Conservation (phyloP, 2,113 vertebrate genomes). For the Paralichthys olivaceus region DNA sequence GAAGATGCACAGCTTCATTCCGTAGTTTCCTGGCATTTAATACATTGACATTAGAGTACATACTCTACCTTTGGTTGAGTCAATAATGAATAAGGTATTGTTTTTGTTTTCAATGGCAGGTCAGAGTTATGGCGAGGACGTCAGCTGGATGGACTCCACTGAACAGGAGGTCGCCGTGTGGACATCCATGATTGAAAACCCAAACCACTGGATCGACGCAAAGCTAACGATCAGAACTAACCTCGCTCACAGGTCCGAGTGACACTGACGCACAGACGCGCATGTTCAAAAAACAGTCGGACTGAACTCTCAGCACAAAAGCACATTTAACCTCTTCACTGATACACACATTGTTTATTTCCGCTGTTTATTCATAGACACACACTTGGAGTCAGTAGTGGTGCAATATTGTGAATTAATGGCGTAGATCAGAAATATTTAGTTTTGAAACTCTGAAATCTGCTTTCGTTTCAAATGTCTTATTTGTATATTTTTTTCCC, state of each 20-base stretch:
- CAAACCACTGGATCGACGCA: slow-evolving; percentile 88
- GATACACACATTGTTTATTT: neutral
- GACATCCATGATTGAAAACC: slow-evolving; percentile 86
- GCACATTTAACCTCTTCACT: slow-evolving; percentile 18
- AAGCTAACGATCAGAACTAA: slow-evolving; percentile 89
- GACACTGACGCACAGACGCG: slow-evolving; percentile 3
- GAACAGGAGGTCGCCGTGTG: slow-evolving; percentile 87
- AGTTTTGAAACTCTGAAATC: slow-evolving; percentile 23
- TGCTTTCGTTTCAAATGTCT: slow-evolving; percentile 22
- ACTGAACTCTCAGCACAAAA: slow-evolving; percentile 19
- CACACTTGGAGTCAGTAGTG: slow-evolving; percentile 22
- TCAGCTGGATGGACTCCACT: slow-evolving; percentile 97
- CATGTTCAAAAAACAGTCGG: slow-evolving; percentile 7
- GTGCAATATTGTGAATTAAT: slow-evolving; percentile 48
- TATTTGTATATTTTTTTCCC: slow-evolving; percentile 11
- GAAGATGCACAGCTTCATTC: neutral
- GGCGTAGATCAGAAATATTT: neutral
- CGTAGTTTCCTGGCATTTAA: neutral
- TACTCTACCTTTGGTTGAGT: too few relatives aligned
- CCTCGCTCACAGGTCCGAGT: slow-evolving; percentile 77
- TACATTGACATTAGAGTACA: too few relatives aligned
- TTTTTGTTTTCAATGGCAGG: slow-evolving; percentile 73
- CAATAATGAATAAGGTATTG: neutral
- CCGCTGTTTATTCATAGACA: slow-evolving; percentile 5
- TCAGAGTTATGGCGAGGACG: slow-evolving; percentile 89